phyloP scores from a whole-genome alignment of 1,140 invertebrate genomes.

The Drosophila teissieri region DNA sequence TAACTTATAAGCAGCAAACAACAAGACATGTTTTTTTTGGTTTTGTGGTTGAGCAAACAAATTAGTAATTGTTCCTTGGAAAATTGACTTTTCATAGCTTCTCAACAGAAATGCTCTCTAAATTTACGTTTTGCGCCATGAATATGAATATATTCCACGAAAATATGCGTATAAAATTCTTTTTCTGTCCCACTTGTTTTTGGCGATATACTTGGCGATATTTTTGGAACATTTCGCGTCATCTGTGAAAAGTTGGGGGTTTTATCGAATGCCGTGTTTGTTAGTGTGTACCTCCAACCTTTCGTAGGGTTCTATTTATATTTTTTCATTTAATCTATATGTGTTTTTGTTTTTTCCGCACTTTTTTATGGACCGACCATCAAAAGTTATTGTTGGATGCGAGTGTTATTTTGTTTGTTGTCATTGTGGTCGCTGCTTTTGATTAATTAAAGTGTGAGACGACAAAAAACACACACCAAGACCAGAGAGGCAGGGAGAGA shows the following conservation, averaged over 20 bases:
- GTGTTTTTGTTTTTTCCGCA: slow-evolving; percentile 8
- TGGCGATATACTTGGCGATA: slow-evolving; percentile 11
- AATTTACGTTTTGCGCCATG: slow-evolving; percentile 17
- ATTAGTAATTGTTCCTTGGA: slow-evolving; percentile 6
- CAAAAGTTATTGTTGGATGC: slow-evolving; percentile 32
- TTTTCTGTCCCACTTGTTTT: slow-evolving; percentile 25
- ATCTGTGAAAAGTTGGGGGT: slow-evolving; percentile 3
- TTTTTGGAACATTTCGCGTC: slow-evolving; percentile 48
- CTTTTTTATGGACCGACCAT: slow-evolving; percentile 6
- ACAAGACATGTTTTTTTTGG: not conserved
- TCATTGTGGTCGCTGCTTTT: slow-evolving; percentile 43
- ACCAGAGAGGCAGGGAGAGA: slow-evolving; percentile 27
- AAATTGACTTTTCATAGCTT: slow-evolving; percentile 8
- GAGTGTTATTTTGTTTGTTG: slow-evolving; percentile 17
- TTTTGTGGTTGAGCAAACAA: slow-evolving; percentile 40
- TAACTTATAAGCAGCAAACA: slow-evolving; percentile 13
- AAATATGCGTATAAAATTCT: slow-evolving; percentile 10
- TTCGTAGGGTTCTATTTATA: slow-evolving; percentile 19
- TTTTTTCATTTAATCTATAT: slow-evolving; percentile 2
- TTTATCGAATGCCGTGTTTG: not conserved
- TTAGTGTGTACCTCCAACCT: slow-evolving; percentile 31
- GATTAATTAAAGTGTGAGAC: slow-evolving; percentile 75
- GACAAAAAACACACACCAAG: slow-evolving; percentile 58
- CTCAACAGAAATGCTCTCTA: slow-evolving; percentile 18
- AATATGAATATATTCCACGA: slow-evolving; percentile 3